phyloP scores from a whole-genome alignment of 2,888 invertebrate species.

The Plagiodera versicolora region DNA sequence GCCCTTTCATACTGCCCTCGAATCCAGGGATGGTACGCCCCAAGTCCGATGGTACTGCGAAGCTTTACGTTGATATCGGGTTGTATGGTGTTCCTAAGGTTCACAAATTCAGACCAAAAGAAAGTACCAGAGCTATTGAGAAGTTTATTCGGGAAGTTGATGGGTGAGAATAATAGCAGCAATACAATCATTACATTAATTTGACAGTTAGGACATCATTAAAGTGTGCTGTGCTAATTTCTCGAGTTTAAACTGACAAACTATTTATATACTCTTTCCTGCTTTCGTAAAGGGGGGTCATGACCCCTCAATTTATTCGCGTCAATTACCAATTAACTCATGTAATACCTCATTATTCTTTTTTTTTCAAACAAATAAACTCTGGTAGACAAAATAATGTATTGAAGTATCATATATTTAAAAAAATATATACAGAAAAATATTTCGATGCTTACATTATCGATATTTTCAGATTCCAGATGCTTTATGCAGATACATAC shows the following conservation, averaged over 20 bases:
- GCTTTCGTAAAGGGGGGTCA: not conserved
- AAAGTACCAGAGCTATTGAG: slow-evolving; percentile 71
- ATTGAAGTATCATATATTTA: no score
- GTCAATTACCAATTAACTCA: not conserved
- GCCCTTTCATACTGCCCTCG: slow-evolving; percentile 72
- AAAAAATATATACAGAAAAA: no score
- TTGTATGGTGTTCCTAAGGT: slow-evolving; percentile 76
- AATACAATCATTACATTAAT: no score
- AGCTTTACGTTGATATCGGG: slow-evolving; percentile 78
- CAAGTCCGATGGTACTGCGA: slow-evolving; percentile 3
- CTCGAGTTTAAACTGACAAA: not conserved
- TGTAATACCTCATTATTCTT: not conserved
- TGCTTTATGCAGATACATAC: slow-evolving; percentile 83
- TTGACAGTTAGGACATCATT: no score
- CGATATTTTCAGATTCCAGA: slow-evolving; percentile 65
- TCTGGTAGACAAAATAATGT: no score
- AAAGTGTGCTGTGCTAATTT: no score
- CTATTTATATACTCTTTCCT: not conserved
- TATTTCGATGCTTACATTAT: no score
- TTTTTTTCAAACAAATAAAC: not conserved
- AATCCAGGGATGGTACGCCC: slow-evolving; percentile 74
- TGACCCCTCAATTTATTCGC: slow-evolving; percentile 1
- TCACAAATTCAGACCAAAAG: slow-evolving; percentile 62
- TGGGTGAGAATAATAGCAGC: slow-evolving; percentile 55
- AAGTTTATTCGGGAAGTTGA: slow-evolving; percentile 67